Conservation (phyloP, 2,113 vertebrate species). For the Ciconia maguari region DNA sequence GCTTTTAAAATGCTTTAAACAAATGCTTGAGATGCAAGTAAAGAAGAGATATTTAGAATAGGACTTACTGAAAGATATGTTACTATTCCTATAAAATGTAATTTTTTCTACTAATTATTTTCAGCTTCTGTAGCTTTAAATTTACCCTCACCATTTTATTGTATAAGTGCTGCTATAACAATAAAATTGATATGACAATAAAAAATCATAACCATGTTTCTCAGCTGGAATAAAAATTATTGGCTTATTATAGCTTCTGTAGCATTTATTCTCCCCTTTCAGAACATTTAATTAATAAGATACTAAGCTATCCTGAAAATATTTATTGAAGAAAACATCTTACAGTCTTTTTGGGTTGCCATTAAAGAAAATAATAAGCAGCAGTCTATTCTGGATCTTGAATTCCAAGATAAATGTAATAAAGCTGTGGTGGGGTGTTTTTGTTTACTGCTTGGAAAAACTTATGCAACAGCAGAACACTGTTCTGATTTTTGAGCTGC, state of each 20-base stretch:
- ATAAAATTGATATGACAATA: background rate
- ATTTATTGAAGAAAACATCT: conserved; percentile 15
- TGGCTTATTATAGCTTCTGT: background rate
- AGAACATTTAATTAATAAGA: background rate
- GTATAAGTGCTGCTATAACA: background rate
- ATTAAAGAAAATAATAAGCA: conserved; percentile 14
- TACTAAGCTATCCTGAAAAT: background rate
- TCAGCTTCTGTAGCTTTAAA: background rate
- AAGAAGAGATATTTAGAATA: background rate
- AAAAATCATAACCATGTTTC: background rate
- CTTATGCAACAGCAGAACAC: conserved; percentile 2
- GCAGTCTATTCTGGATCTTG: background rate
- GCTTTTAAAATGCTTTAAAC: background rate
- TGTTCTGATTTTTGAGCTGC: conserved; percentile 14
- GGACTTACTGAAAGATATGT: background rate
- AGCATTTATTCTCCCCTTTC: background rate
- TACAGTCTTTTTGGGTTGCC: background rate
- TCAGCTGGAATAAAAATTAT: background rate
- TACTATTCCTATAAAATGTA: background rate
- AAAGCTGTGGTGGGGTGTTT: conserved; percentile 15
- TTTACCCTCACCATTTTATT: background rate
- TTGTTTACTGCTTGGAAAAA: conserved; percentile 61
- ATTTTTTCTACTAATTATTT: background rate
- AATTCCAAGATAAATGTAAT: conserved; percentile 42
- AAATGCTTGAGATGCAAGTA: background rate